Evolutionary conservation across 2,888 invertebrate genomes (phyloP).

Genomic region (Keiferia lycopersicella): DNA sequence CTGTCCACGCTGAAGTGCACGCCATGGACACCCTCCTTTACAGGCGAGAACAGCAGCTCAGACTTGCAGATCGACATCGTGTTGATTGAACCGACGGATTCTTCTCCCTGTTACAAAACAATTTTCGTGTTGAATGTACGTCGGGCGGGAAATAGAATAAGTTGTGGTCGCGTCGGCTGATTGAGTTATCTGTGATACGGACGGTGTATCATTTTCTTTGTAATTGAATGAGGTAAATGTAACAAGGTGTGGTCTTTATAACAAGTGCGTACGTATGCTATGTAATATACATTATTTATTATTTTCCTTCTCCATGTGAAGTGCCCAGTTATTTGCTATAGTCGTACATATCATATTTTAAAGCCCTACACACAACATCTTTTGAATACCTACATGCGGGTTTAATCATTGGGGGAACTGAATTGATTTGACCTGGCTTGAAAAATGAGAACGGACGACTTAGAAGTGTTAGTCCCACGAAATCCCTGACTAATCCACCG

Average conservation of each 20-base stretch:
- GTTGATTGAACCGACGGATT: slow-evolving; percentile 86
- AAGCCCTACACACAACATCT: not conserved
- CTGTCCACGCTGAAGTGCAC: slow-evolving; percentile 95
- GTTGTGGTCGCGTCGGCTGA: not conserved
- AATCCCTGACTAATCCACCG: slow-evolving; percentile 9
- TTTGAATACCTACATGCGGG: not conserved
- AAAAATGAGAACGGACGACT: slow-evolving; percentile 21
- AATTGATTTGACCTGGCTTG: slow-evolving; percentile 19
- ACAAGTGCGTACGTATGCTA: not conserved
- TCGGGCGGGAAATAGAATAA: not conserved
- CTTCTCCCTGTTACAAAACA: slow-evolving; percentile 82
- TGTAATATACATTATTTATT: not conserved
- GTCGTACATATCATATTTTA: too few species aligned
- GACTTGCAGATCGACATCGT: slow-evolving; percentile 96
- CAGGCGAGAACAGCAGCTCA: slow-evolving; percentile 94
- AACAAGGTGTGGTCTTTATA: not conserved
- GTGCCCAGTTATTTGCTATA: not conserved
- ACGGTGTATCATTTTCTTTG: slow-evolving; percentile 19
- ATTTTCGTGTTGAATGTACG: not conserved
- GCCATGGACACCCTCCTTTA: slow-evolving; percentile 89
- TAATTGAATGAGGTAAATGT: not conserved
- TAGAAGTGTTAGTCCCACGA: slow-evolving; percentile 24
- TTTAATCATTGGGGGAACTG: slow-evolving; percentile 1
- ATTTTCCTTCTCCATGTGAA: not conserved
- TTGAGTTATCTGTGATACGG: slow-evolving; percentile 11